Conservation (phyloP, 2,888 invertebrate genomes). For the Melikaiella ostensackeni region DNA sequence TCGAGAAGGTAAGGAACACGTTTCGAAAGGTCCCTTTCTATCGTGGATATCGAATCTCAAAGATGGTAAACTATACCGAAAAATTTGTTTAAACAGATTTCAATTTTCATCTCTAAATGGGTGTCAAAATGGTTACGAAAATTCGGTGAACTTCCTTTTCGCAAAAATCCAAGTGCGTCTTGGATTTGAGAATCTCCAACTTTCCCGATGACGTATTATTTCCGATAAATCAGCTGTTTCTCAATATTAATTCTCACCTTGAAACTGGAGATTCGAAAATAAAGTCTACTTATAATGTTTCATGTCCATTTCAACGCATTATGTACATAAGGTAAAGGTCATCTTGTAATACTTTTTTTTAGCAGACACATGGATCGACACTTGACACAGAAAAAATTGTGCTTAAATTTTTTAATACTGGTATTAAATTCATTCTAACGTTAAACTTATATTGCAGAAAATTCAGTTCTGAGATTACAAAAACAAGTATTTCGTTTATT, state of each 20-base stretch:
- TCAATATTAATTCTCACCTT: not conserved
- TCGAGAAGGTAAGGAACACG: constrained; percentile 44
- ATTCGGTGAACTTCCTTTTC: not conserved
- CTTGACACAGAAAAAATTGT: not conserved
- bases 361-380: not conserved
- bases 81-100: not conserved
- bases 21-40: constrained; percentile 39
- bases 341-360: not conserved
- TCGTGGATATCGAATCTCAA: constrained; percentile 47
- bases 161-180: not conserved
- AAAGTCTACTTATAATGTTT: not conserved
- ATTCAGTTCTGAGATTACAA: not conserved
- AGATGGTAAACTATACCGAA: not conserved
- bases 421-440: not conserved
- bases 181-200: not conserved
- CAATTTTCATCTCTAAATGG: too few species aligned
- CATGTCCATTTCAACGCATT: not conserved
- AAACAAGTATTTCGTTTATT: not conserved
- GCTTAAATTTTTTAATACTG: not conserved
- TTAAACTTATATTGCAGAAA: not conserved
- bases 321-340: constrained; percentile 5
- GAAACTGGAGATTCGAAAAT: not conserved
- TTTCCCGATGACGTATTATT: not conserved
- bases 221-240: not conserved
- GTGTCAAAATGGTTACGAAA: not conserved